Evolutionary conservation across 2,888 invertebrate species (phyloP).

Genomic region (Trachelus troglodyta): DNA sequence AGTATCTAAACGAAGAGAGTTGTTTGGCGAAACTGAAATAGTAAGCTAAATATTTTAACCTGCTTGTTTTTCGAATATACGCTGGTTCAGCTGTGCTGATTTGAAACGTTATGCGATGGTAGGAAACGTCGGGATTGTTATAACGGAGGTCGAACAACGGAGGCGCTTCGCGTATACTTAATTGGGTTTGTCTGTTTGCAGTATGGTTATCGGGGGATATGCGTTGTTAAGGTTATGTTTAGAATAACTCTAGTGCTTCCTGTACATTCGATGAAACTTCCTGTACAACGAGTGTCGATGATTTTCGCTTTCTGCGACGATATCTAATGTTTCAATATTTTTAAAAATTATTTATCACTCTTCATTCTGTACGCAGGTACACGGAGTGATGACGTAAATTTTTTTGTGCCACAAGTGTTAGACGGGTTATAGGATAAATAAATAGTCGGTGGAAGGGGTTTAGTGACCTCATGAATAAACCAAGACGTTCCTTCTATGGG

Average conservation of each 20-base stretch:
- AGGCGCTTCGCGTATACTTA: not conserved
- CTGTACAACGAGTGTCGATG: not conserved
- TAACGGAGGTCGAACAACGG: not conserved
- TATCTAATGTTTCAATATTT: not conserved
- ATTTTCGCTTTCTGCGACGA: not conserved
- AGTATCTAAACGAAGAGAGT: not conserved
- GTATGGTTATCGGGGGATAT: not conserved
- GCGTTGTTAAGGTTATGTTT: not conserved
- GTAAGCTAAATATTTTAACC: not conserved
- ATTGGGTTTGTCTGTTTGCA: not conserved
- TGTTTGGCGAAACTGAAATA: not conserved
- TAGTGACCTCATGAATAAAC: slow-evolving; percentile 50
- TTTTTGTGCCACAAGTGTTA: not conserved
- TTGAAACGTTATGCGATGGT: not conserved
- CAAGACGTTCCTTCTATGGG: slow-evolving; percentile 26
- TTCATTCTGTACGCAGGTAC: not conserved
- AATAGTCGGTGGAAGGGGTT: slow-evolving; percentile 27
- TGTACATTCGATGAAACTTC: not conserved
- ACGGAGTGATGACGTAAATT: not conserved
- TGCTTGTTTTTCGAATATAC: not conserved
- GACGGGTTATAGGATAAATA: not conserved
- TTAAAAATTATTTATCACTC: not conserved
- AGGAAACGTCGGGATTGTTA: not conserved
- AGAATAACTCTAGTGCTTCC: not conserved
- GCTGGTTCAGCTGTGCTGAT: not conserved